Evolutionary conservation across 2,113 vertebrate species (phyloP).

Genomic region (Zosterops borbonicus): DNA sequence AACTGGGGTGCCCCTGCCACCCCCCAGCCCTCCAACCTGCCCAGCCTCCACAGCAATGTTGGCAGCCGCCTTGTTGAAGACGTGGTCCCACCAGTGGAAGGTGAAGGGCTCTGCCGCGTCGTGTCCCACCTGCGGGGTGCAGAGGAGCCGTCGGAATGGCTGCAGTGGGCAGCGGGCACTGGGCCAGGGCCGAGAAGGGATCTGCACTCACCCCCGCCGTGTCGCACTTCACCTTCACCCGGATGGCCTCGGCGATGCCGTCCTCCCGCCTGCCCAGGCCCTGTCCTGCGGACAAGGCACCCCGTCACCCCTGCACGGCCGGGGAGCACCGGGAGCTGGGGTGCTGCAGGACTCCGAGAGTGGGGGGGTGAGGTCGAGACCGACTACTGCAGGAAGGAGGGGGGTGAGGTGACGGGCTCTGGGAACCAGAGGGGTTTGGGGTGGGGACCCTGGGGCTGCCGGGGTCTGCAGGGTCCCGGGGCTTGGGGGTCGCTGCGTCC

Average conservation of each 20-base stretch:
- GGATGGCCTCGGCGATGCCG: constrained; percentile 86
- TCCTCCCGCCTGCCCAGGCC: constrained; percentile 84
- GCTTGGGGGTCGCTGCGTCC: background rate
- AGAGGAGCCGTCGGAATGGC: background rate
- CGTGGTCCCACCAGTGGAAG: constrained; percentile 95
- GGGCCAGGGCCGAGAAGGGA: too few species aligned
- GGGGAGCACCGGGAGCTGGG: background rate
- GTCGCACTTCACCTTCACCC: constrained; percentile 88
- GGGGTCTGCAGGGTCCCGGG: background rate
- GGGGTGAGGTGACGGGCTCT: background rate
- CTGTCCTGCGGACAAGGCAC: constrained; percentile 75
- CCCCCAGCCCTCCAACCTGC: constrained; percentile 62
- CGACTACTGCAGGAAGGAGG: background rate
- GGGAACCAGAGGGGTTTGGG: background rate
- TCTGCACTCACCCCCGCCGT: constrained; percentile 83
- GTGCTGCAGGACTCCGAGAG: background rate
- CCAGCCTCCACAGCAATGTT: constrained; percentile 81
- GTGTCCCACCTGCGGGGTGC: constrained; percentile 82
- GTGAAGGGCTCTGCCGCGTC: constrained; percentile 86
- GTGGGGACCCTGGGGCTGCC: background rate
- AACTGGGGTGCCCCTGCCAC: fast-evolving
- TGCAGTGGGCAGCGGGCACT: fast-evolving
- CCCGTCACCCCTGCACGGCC: background rate
- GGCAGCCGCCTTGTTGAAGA: constrained; percentile 89
- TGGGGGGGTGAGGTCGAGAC: background rate